These are phyloP conservation scores for Teleogryllus oceanicus DNA, from an alignment of 2,888 invertebrate genomes.

Conservation along the genomic window DNA sequence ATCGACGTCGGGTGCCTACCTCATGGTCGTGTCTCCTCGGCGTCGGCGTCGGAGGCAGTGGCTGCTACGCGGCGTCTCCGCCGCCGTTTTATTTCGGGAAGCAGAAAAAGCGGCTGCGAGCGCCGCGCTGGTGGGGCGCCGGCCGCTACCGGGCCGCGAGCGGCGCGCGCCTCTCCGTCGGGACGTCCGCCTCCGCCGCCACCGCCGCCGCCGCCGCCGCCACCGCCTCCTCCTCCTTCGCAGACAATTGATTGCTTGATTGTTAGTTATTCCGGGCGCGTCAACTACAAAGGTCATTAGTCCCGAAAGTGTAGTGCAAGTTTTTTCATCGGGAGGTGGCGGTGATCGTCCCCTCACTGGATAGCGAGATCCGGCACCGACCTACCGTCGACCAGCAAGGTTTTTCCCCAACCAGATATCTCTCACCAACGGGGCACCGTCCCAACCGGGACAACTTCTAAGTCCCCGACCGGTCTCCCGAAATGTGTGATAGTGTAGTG, in stretches of 20 bases:
- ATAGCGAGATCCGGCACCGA: no score
- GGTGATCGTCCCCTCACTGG: no score
- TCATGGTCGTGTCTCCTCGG: neutral
- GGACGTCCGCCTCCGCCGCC: neutral
- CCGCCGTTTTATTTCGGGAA: slow-evolving; percentile 18
- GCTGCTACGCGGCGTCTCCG: neutral
- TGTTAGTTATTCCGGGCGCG: no score
- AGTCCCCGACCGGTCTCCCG: no score
- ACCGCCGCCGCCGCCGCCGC: neutral
- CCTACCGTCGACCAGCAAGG: no score
- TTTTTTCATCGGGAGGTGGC: no score
- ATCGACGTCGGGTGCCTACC: neutral
- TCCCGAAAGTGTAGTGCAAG: no score
- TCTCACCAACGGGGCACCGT: no score
- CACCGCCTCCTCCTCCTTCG: neutral
- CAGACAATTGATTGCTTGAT: neutral
- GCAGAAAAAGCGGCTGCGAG: neutral
- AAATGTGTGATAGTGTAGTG: no score
- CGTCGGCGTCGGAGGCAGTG: neutral
- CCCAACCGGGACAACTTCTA: no score
- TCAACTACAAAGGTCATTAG: no score
- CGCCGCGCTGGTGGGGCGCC: neutral
- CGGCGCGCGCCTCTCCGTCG: neutral
- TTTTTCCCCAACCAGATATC: no score
- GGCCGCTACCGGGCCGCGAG: slow-evolving; percentile 18